Evolutionary conservation across 2,113 vertebrate species (phyloP).

Genomic region (Spea bombifrons): DNA sequence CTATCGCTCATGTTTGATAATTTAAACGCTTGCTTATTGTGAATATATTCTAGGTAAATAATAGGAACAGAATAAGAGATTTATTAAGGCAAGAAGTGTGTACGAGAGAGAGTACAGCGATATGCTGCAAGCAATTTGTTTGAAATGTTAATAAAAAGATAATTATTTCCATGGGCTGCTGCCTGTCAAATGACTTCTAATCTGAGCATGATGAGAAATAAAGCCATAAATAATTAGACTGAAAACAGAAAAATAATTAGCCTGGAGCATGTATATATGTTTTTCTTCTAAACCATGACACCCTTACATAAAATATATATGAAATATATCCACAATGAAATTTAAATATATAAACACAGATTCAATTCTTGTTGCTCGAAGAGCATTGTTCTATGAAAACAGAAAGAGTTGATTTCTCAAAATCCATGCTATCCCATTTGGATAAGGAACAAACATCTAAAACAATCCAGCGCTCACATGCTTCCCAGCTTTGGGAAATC

Average conservation of each 20-base stretch:
- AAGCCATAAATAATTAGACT: background rate
- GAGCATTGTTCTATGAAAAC: no score
- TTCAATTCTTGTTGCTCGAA: no score
- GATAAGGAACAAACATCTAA: no score
- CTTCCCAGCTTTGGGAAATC: no score
- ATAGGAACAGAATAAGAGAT: background rate
- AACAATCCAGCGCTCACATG: no score
- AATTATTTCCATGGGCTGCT: background rate
- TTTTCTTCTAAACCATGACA: no score
- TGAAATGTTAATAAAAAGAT: constrained; percentile 2
- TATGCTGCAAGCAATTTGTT: background rate
- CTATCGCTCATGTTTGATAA: background rate
- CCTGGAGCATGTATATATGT: no score
- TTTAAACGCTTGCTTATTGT: background rate
- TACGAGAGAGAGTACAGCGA: background rate
- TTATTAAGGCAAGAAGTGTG: background rate
- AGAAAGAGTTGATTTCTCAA: no score
- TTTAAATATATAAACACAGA: no score
- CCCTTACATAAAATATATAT: no score
- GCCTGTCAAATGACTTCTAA: constrained; percentile 8
- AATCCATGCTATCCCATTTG: no score
- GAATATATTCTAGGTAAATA: background rate
- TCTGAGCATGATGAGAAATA: background rate
- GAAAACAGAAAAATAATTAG: background rate
- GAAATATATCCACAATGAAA: no score